Conservation (phyloP, 92 coral and sea anemone genomes). For the Porites cylindrica region DNA sequence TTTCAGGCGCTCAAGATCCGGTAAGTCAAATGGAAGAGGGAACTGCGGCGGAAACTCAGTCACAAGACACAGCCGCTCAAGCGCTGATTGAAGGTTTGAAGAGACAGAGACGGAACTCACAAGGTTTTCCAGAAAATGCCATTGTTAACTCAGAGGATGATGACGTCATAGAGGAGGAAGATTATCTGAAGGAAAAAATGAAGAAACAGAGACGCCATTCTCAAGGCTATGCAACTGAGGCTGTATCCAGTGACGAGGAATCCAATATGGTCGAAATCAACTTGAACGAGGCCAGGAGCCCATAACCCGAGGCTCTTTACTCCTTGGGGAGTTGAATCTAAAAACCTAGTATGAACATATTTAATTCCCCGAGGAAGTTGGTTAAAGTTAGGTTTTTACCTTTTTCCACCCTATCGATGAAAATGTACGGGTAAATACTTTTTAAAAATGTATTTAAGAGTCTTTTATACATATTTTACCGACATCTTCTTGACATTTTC, state of each 20-base stretch:
- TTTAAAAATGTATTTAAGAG: no score
- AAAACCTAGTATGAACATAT: no score
- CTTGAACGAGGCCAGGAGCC: not conserved
- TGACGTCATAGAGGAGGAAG: slow-evolving; percentile 35
- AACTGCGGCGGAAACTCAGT: not conserved
- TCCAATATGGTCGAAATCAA: slow-evolving; percentile 36
- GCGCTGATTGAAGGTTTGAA: slow-evolving; percentile 21
- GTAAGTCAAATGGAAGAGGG: slow-evolving; percentile 26
- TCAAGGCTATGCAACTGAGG: slow-evolving; percentile 52
- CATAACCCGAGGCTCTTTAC: not conserved
- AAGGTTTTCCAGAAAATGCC: slow-evolving; percentile 68
- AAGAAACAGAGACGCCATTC: slow-evolving; percentile 67
- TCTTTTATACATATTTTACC: no score
- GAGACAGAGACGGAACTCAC: slow-evolving; percentile 53
- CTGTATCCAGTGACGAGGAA: slow-evolving; percentile 52
- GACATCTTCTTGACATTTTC: no score
- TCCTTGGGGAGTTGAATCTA: not conserved
- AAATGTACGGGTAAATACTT: no score
- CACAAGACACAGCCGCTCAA: not conserved
- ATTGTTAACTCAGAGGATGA: slow-evolving; percentile 49
- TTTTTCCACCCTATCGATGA: no score
- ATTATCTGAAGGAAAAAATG: slow-evolving; percentile 56
- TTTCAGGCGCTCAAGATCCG: slow-evolving; percentile 2
- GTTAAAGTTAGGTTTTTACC: no score
- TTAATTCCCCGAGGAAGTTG: no score